These are phyloP conservation scores for Holothuria leucospilota DNA, from an alignment of 53 echinoderm and acorn worm species.

Conservation along the genomic window DNA sequence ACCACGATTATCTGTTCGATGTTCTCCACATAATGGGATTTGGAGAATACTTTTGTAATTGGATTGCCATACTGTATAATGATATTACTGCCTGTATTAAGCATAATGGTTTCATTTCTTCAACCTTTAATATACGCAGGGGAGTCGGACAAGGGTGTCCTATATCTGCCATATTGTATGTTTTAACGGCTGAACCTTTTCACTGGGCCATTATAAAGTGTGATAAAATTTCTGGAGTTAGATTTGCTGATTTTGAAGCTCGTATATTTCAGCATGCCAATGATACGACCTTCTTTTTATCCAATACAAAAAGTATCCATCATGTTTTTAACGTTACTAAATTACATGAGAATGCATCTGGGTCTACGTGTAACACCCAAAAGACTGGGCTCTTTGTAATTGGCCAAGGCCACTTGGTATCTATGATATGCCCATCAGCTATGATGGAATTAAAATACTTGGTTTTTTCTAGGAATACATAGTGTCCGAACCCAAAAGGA, in stretches of 20 bases:
- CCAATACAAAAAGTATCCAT: not conserved
- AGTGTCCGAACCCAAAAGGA: too few relatives aligned
- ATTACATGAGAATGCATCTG: constrained; percentile 3
- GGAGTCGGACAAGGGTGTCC: too few relatives aligned
- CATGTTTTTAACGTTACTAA: not conserved
- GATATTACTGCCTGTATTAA: constrained; percentile 41
- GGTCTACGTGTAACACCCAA: not conserved
- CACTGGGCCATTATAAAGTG: too few relatives aligned
- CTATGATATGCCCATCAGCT: not conserved
- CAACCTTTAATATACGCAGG: not conserved
- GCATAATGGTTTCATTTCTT: too few relatives aligned
- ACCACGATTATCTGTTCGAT: constrained; percentile 13
- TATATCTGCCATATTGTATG: too few relatives aligned
- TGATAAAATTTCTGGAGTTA: constrained; percentile 6
- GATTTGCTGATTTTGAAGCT: not conserved
- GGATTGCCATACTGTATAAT: too few relatives aligned
- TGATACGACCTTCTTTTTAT: not conserved
- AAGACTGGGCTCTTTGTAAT: not conserved
- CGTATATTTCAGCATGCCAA: constrained; percentile 19
- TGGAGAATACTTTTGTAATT: constrained; percentile 21
- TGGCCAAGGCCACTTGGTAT: not conserved
- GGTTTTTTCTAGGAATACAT: not conserved
- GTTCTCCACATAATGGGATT: constrained; percentile 22
- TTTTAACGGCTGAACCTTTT: constrained; percentile 41
- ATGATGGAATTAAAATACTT: not conserved